These are phyloP conservation scores for Taxidea taxus DNA, from an alignment of 2,113 vertebrate genomes.

Conservation along the genomic window DNA sequence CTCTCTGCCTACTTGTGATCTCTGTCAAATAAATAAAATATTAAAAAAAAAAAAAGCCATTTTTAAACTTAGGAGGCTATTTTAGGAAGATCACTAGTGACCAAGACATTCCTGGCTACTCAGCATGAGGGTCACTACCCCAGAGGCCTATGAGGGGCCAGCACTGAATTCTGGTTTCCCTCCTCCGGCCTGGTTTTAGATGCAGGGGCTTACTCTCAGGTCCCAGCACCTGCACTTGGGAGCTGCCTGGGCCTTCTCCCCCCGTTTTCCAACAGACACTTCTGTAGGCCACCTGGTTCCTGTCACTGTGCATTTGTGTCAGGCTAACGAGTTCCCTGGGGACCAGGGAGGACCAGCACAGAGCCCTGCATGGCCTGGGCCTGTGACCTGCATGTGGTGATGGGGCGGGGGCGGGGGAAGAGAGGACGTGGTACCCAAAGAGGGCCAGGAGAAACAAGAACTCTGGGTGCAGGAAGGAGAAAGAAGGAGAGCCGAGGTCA, in stretches of 20 bases:
- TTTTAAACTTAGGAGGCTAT: neutral
- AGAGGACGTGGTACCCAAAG: neutral
- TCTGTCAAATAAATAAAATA: no score
- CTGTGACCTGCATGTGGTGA: neutral
- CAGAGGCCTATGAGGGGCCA: neutral
- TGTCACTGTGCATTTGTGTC: neutral
- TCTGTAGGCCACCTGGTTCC: neutral
- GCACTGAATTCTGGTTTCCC: neutral
- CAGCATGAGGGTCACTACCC: neutral
- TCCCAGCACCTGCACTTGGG: neutral
- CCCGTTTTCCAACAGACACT: neutral
- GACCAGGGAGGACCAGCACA: neutral
- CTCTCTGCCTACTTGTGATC: no score
- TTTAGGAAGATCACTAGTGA: neutral
- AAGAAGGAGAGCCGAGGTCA: neutral
- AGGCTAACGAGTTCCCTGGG: neutral
- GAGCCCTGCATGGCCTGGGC: neutral
- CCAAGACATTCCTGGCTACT: neutral
- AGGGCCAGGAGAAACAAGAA: neutral
- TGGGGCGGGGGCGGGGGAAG: neutral
- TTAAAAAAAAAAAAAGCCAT: neutral
- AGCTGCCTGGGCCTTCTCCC: neutral
- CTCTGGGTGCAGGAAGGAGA: neutral
- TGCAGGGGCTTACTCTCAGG: neutral
- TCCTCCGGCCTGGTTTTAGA: neutral